Base-by-base conservation (phyloP, 2,888 invertebrate genomes). In the Omphaloscelis lunosa region DNA sequence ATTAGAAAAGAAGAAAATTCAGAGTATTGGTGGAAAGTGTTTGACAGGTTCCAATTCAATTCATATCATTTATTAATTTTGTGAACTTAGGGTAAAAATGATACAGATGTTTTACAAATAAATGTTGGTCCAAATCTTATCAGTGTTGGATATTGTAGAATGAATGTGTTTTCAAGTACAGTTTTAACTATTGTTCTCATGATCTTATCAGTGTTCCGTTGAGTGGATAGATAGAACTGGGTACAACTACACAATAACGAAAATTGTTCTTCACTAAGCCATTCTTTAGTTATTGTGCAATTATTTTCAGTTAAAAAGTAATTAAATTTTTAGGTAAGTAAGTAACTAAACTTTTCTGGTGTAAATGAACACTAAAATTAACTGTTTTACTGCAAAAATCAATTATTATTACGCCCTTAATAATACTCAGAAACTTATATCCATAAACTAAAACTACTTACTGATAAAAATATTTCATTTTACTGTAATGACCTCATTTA, bases 131-230 rank as follows among this genome's bases (percentile, higher is more conserved):
- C 17, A 53, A 71, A 56, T 7, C 20, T 29, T 80, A 80, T 72
- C 56, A 56, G 3, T 34, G 7, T 71, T 72, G 34, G 39, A 58
- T 41, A 59, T 11, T 80, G 12, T 58, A 23, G 23, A 63, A 67
- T 51, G 48, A 48, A 41, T 48, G 15, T 68, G 20, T 41, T 39
- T 29, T 29, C 29, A 27, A 51, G 29, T 41, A 41, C 39, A 41
- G 67, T 58, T 34, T 27, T 27, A 51, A 34, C 58, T 56, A 67
- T 74, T 59, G 51, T 79, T 72, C 17, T 34, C 27, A 27, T 41
- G 27, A 56, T 62, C 53, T 81, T 79, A 62, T 75, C 79, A 39
- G n/a, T 62, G 17, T 62, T 41, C 41, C 2, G 5, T 62, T 62
- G 29, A 67, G 61, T 51, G 61, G 12, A 66, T 48, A 74, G n/a